These are phyloP conservation scores for Muraenolepis orangiensis DNA, from an alignment of 2,797 vertebrate genomes.

Conservation along the genomic window DNA sequence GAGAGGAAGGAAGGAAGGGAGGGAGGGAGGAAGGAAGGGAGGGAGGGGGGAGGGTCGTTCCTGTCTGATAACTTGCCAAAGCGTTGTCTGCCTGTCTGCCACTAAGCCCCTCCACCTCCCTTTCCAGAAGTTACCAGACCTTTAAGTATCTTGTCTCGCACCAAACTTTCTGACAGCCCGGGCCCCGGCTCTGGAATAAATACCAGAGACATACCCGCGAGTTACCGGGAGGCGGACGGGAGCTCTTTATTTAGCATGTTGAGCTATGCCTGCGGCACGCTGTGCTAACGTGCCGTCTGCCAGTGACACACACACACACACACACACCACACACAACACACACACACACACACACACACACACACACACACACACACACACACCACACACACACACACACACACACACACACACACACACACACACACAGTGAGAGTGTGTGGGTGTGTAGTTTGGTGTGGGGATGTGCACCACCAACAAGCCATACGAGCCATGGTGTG, in stretches of 20 bases:
- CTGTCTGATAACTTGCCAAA: slow-evolving; percentile 7
- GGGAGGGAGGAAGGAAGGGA: neutral
- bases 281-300: neutral
- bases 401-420: neutral
- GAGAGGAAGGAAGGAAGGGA: neutral
- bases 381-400: neutral
- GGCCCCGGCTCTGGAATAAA: slow-evolving; percentile 7
- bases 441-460: neutral
- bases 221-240: neutral
- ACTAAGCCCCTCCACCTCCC: neutral
- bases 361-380: neutral
- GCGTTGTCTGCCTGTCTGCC: slow-evolving; percentile 1
- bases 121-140: neutral
- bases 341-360: neutral
- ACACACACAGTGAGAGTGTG: neutral
- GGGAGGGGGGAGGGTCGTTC: neutral
- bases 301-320: neutral
- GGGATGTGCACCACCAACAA: neutral
- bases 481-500: neutral
- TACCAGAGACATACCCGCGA: neutral
- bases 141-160: slow-evolving; percentile 10
- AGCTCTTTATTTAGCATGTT: slow-evolving; percentile 1
- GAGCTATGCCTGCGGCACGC: neutral
- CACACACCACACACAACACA: neutral
- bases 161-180: slow-evolving; percentile 3